phyloP scores from a whole-genome alignment of 2,797 vertebrate species.

The Knipowitschia caucasica region DNA sequence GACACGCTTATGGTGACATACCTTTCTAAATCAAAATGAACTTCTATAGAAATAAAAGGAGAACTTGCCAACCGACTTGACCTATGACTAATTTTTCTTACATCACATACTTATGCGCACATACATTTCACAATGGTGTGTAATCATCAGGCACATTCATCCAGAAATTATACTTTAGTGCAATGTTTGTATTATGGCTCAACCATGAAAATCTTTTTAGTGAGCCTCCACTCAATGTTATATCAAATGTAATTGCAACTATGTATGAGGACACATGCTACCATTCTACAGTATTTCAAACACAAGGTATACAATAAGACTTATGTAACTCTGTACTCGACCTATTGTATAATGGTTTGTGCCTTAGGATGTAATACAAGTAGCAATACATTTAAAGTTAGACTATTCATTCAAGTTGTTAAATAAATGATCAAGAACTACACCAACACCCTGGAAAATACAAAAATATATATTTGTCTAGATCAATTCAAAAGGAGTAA shows the following conservation, averaged over 20 bases:
- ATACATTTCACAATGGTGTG: constrained; percentile 10
- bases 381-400: too few relatives aligned
- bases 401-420: background rate
- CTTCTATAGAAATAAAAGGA: constrained; percentile 23
- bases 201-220: background rate
- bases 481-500: background rate
- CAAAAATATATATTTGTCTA: background rate
- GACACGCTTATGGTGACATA: constrained; percentile 9
- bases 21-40: constrained; percentile 12
- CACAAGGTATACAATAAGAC: background rate
- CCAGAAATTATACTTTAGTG: background rate
- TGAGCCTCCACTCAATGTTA: constrained; percentile 13
- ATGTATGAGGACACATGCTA: constrained; percentile 1
- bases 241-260: background rate
- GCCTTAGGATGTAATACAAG: background rate
- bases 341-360: background rate
- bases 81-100: constrained; percentile 42
- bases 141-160: constrained; percentile 8
- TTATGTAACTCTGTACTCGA: background rate
- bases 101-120: constrained; percentile 23
- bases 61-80: constrained; percentile 27
- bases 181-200: constrained; percentile 13
- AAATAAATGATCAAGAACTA: background rate
- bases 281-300: background rate
- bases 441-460: background rate